phyloP scores from a whole-genome alignment of 1,140 invertebrate species.

The Cydia splendana region DNA sequence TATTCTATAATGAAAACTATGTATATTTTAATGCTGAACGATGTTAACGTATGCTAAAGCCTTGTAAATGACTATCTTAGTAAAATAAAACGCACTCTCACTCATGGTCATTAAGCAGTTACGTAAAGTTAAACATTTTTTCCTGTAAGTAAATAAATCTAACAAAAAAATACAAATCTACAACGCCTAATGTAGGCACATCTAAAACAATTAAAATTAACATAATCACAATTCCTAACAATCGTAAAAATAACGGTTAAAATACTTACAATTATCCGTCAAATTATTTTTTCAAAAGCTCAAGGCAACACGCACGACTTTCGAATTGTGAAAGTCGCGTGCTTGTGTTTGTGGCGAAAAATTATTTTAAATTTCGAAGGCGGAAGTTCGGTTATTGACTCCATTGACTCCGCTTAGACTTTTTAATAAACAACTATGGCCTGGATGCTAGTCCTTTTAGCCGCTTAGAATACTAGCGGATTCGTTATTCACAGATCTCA shows the following conservation, averaged over 20 bases:
- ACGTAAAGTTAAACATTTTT: background rate
- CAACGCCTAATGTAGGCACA: background rate
- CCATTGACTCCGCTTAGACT: conserved; percentile 40
- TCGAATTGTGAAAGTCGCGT: conserved; percentile 58
- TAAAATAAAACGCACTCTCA: too few species aligned
- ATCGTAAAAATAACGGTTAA: conserved; percentile 10
- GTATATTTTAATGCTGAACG: too few species aligned
- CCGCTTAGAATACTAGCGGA: too few species aligned
- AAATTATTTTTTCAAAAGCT: conserved; percentile 39
- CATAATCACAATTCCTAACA: conserved; percentile 2
- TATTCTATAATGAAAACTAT: too few species aligned
- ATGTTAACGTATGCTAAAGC: too few species aligned
- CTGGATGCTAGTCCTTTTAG: too few species aligned
- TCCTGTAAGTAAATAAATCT: background rate
- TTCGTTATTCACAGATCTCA: too few species aligned
- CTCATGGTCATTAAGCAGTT: too few species aligned
- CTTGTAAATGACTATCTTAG: too few species aligned
- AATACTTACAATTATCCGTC: background rate
- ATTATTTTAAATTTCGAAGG: conserved; percentile 51
- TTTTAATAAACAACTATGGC: too few species aligned
- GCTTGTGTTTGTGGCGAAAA: conserved; percentile 44
- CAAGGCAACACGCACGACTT: conserved; percentile 51
- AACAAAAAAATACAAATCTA: background rate
- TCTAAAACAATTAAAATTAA: conserved; percentile 22
- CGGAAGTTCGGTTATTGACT: conserved; percentile 52